A percentile compares a stretch with the other conserved stretches of the same genome.
Evolutionary conservation across 2,888 invertebrate genomes (phyloP).

Genomic region (Ommatoiulus sabulosus): DNA sequence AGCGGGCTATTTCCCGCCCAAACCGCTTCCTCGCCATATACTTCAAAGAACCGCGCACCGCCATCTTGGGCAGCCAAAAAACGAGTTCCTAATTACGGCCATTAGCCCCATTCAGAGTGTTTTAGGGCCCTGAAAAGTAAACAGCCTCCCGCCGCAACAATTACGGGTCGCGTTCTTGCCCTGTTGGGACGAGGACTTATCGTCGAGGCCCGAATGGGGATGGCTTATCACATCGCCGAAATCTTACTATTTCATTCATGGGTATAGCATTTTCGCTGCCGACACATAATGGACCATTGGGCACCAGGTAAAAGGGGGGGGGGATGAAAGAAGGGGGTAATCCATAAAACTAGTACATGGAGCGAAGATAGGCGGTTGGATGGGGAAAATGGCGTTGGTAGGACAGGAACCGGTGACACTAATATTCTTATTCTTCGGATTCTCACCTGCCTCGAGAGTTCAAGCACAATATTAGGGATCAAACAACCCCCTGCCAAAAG

Average conservation of each 20-base stretch:
- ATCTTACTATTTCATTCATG: slow-evolving; percentile 37
- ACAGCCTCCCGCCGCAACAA: slow-evolving; percentile 37
- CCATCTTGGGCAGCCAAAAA: not conserved
- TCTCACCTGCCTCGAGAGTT: slow-evolving; percentile 39
- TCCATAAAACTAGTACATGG: slow-evolving; percentile 41
- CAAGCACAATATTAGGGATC: slow-evolving; percentile 37
- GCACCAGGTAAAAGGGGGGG: not conserved
- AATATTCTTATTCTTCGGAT: slow-evolving; percentile 41
- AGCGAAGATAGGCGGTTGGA: not conserved
- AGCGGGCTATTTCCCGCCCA: slow-evolving; percentile 4
- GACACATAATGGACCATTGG: slow-evolving; percentile 44
- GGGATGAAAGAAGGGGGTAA: slow-evolving; percentile 35
- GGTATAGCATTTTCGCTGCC: slow-evolving; percentile 44
- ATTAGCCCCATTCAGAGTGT: slow-evolving; percentile 41
- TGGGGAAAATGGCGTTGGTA: not conserved
- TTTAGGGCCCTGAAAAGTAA: slow-evolving; percentile 38
- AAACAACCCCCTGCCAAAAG: slow-evolving; percentile 41
- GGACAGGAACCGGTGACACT: slow-evolving; percentile 10
- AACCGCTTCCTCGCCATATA: not conserved
- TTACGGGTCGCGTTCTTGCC: not conserved
- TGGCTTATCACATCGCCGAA: slow-evolving; percentile 8
- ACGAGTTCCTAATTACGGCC: slow-evolving; percentile 47
- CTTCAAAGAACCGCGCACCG: slow-evolving; percentile 2
- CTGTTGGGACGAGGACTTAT: not conserved
- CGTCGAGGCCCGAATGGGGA: not conserved